Evolutionary conservation across 2,113 vertebrate species (phyloP).

Genomic region (Thermophis baileyi): DNA sequence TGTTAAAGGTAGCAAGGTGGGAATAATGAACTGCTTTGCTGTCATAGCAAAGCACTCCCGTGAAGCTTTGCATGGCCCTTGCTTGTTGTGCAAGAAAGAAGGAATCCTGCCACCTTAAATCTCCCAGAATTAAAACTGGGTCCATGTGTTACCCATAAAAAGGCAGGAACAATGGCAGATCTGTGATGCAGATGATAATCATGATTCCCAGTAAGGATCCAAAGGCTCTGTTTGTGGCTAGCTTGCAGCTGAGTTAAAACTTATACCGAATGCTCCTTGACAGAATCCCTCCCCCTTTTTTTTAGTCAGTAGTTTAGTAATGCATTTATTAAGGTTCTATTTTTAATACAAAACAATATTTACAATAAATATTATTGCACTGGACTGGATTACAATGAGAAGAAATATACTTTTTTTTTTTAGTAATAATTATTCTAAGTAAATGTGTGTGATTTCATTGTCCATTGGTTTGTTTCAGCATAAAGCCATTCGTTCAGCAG

Average conservation of each 20-base stretch:
- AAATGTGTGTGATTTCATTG: background rate
- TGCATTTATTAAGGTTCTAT: background rate
- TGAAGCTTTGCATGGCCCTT: background rate
- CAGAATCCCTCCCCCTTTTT: background rate
- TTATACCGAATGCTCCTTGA: background rate
- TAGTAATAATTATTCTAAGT: background rate
- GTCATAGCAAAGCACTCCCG: background rate
- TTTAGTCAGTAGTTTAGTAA: background rate
- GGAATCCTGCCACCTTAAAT: background rate
- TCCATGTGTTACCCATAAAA: background rate
- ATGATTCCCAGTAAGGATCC: background rate
- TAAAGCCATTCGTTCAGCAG: constrained; percentile 97
- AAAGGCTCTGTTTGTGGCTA: background rate
- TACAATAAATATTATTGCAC: background rate
- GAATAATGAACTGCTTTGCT: background rate
- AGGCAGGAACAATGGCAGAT: background rate
- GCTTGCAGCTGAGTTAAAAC: background rate
- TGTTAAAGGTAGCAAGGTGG: background rate
- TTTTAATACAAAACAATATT: background rate
- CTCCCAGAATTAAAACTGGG: background rate
- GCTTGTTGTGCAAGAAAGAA: background rate
- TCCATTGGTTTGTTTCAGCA: constrained; percentile 70
- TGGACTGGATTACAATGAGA: background rate
- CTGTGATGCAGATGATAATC: background rate
- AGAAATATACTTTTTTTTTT: background rate